Evolutionary conservation across 1,140 invertebrate genomes (phyloP).

Genomic region (Theocolax elegans): DNA sequence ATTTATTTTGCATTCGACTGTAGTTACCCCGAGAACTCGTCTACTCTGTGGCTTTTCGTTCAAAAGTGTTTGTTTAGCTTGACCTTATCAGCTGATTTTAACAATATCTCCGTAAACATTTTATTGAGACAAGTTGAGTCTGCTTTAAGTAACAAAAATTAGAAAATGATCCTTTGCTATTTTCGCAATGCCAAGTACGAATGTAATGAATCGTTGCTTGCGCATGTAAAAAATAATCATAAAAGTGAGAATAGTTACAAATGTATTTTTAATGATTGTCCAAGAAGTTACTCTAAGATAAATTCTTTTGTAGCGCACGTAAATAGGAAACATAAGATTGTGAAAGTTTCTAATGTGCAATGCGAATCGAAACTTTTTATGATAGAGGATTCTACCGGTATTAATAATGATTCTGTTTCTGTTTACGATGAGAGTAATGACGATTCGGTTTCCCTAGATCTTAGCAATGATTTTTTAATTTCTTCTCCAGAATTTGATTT

Average conservation of each 20-base stretch:
- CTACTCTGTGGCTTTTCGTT: constrained; percentile 21
- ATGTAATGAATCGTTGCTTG: not conserved
- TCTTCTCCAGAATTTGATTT: too few species aligned
- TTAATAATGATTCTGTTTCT: too few species aligned
- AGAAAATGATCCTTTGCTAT: not conserved
- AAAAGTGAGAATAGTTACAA: not conserved
- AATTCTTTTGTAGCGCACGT: too few species aligned
- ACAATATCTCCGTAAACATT: constrained; percentile 1
- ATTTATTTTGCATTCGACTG: constrained; percentile 27
- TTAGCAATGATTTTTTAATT: too few species aligned
- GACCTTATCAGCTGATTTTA: not conserved
- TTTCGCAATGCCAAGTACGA: not conserved
- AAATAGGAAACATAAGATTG: too few species aligned
- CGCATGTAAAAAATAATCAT: not conserved
- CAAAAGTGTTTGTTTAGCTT: constrained; percentile 16
- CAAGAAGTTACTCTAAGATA: too few species aligned
- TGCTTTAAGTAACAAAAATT: not conserved
- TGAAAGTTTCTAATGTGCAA: too few species aligned
- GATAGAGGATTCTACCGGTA: too few species aligned
- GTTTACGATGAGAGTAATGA: too few species aligned
- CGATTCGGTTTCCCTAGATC: too few species aligned
- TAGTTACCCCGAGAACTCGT: constrained; percentile 1
- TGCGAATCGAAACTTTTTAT: too few species aligned
- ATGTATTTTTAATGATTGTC: not conserved
- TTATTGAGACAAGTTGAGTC: constrained; percentile 4